These are phyloP conservation scores for Zapus hudsonius DNA, from an alignment of 2,113 vertebrate species.

Conservation along the genomic window DNA sequence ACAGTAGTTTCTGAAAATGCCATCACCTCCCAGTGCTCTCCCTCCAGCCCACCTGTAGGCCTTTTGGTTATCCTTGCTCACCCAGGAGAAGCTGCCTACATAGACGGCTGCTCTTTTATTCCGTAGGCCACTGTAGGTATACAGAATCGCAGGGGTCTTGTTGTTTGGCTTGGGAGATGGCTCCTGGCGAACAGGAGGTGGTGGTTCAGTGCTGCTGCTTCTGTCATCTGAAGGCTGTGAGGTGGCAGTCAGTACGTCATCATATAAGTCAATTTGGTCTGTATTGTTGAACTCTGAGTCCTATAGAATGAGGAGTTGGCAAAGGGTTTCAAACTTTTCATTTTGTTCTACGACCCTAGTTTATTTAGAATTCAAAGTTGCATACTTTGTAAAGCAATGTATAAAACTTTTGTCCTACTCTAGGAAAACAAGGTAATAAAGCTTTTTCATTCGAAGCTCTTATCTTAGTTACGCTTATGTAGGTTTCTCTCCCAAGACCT, in stretches of 20 bases:
- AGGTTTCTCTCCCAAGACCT: not conserved
- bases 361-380: not conserved
- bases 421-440: not conserved
- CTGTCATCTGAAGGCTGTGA: constrained; percentile 85
- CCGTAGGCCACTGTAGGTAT: constrained; percentile 85
- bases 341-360: not conserved
- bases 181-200: constrained; percentile 83
- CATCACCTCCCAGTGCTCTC: constrained; percentile 75
- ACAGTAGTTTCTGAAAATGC: constrained; percentile 73
- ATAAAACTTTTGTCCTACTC: not conserved
- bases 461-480: not conserved
- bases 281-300: constrained; percentile 91
- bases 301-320: constrained; percentile 71
- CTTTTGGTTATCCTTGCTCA: constrained; percentile 81
- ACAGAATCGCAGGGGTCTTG: constrained; percentile 84
- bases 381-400: constrained; percentile 2
- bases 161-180: constrained; percentile 83
- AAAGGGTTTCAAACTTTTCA: constrained; percentile 39
- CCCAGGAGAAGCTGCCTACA: constrained; percentile 96
- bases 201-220: constrained; percentile 78
- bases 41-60: constrained; percentile 54
- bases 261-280: constrained; percentile 95
- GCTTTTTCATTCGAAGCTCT: not conserved
- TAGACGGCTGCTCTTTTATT: constrained; percentile 90
- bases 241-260: constrained; percentile 93